Evolutionary conservation across 2,888 invertebrate genomes (phyloP), one percentile per base, ranked within the genome.

Genomic region (Morpho deidamia): DNA sequence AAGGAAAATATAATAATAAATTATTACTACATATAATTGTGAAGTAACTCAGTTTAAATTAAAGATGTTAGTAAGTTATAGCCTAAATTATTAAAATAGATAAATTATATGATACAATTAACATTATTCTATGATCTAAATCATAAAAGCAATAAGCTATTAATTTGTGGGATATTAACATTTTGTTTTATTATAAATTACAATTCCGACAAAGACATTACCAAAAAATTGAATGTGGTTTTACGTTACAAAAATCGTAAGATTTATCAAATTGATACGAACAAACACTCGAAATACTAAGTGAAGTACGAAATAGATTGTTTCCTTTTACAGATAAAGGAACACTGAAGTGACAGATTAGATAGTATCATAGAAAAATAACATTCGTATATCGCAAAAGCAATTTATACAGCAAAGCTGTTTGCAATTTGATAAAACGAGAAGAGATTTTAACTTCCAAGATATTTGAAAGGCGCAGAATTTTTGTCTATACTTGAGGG

Each of bases 381-480:
- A 50, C 54, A 37, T 54, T 55, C 47, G 53, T 50, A 41, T 55
- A 55, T 58, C 48, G 54, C 59, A 59, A 56, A 50, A 60, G 56
- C 60, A 61, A 62, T 61, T 59, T 61, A 52, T 59, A 53, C 61
- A 56, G 56, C 59, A 51, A 61, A 64, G 60, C 60, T 62, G 58
- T 66, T 65, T 64, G 59, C 66, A 55, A 61, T 62, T 65, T 64
- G 61, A 65, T 69, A 64, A 62, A 39, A 66, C 61, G 61, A 63
- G 59, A 65, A 62, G 59, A 65, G 60, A 68, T 70, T 66, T 66
- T 63, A 64, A 67, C 65, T 68, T 70, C 69, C 69, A 66, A 67
- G 68, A 73, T 68, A 69, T 69, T 64, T 62, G 69, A 70, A 70
- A 63, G 70, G 72, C 72, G 77, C 75, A 74, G 82, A 81, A 83